Evolutionary conservation across 2,797 vertebrate genomes (phyloP), one percentile per base, ranked within the genome.

Genomic region (Eurystomus glaucurus): DNA sequence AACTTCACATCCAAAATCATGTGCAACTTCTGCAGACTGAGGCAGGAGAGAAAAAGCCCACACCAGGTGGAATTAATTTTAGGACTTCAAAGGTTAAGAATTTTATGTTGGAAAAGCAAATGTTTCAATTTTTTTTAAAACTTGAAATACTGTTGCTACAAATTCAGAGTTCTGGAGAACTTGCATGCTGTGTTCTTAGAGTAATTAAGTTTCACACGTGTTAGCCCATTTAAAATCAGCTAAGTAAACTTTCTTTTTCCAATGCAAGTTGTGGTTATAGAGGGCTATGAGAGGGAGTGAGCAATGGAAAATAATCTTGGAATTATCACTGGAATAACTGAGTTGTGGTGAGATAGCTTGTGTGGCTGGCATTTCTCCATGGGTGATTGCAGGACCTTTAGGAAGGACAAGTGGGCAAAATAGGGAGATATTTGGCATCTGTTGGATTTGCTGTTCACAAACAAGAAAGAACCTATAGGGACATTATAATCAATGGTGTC

Each of bases 151-250:
- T 61, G 72, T 26, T 58, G 35, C 43, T 87, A 28, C 57, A 64
- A 60, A 72, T 76, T 51, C 57, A 39, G 74, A 85, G 48, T 77
- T 93, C 25, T 71, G 61, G 90, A 62, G 61, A 75, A 46, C 35
- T 88, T 86, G 28, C 62, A 18, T 69, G 70, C 90, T 95, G 83
- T 22, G 33, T 12, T 93, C 80, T 81, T 78, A 86, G 66, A 46
- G 19, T 75, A 89, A 91, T 87, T 71, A 78, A 71, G 25, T 84
- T 96, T 84, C 57, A 71, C 80, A 85, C 48, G 29, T 45, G 70
- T 35, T 88, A 57, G n/a, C 39, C 57, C 11, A 10, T 88, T 91
- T 81, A 51, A 78, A 89, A 87, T 87, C n/a, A 72, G 37, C 51
- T 55, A 55, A 75, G 37, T 90, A 83, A 88, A 65, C 43, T 80